phyloP scores from a whole-genome alignment of 2,888 invertebrate genomes.

The Drosophila monieri region DNA sequence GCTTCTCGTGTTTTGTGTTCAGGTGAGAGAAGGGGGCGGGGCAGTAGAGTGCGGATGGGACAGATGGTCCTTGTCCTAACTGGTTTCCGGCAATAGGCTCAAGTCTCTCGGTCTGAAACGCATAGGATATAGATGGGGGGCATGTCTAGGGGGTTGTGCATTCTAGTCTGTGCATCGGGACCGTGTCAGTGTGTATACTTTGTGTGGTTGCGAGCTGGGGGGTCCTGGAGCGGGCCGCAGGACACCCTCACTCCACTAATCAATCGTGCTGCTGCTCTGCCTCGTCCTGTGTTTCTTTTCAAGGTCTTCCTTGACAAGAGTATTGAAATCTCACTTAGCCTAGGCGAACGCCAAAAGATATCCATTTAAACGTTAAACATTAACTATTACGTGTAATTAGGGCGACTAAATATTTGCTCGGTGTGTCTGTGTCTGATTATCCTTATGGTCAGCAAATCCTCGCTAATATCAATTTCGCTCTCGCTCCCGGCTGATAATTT shows the following conservation, averaged over 20 bases:
- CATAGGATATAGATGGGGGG: constrained; percentile 16
- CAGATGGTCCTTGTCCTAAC: neutral
- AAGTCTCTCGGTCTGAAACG: constrained; percentile 39
- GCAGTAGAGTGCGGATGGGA: neutral
- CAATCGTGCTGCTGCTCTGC: constrained; percentile 30
- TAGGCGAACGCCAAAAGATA: constrained; percentile 24
- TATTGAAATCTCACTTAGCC: constrained; percentile 30
- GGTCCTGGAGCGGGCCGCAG: neutral
- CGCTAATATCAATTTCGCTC: constrained; percentile 51
- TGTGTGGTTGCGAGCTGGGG: constrained; percentile 38
- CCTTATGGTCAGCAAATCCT: constrained; percentile 36
- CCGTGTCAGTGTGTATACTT: constrained; percentile 51
- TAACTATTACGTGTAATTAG: constrained; percentile 8
- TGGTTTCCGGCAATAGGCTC: constrained; percentile 8
- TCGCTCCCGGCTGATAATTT: constrained; percentile 26
- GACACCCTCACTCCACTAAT: constrained; percentile 7
- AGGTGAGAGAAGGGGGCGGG: neutral
- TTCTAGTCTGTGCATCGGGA: constrained; percentile 43
- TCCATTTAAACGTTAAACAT: constrained; percentile 12
- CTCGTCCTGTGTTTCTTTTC: neutral
- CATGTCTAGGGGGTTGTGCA: constrained; percentile 42
- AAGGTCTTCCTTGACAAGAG: constrained; percentile 21
- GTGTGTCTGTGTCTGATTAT: constrained; percentile 19
- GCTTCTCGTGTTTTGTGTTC: constrained; percentile 8
- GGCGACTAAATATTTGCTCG: constrained; percentile 2